These are phyloP conservation scores for Halisarca cf. caerulea DNA, from an alignment of 37 sponge, comb jelly and placozoan genomes.

Conservation along the genomic window DNA sequence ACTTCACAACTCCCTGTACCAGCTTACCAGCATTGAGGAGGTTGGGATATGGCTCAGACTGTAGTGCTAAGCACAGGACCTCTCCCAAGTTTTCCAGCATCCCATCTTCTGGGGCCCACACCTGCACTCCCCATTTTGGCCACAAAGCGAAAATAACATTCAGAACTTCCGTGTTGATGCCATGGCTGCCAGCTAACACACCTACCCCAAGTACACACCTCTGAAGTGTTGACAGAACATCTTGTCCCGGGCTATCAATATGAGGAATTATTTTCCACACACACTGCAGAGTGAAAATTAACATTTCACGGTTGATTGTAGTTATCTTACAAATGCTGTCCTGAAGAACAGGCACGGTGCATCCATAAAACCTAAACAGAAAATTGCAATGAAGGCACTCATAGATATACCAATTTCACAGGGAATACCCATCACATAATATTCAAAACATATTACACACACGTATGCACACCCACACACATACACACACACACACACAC, in stretches of 20 bases:
- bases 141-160: background rate
- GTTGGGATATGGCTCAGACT: background rate
- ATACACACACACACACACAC: no score
- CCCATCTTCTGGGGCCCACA: background rate
- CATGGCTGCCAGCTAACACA: no score
- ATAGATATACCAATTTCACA: no score
- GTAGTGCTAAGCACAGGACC: background rate
- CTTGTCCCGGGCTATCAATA: background rate
- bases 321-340: background rate
- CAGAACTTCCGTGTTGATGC: background rate
- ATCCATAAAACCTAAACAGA: background rate
- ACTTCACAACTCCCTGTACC: background rate
- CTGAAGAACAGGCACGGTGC: constrained; percentile 10
- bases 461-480: no score
- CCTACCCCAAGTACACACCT: background rate
- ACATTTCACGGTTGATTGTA: background rate
- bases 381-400: no score
- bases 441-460: background rate
- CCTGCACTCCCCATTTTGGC: constrained; percentile 24
- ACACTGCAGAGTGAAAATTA: background rate
- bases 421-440: no score
- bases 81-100: background rate
- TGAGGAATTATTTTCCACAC: constrained; percentile 3
- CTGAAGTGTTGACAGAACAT: background rate
- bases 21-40: background rate